phyloP scores from a whole-genome alignment of 2,888 invertebrate genomes.

The Brenthis ino region DNA sequence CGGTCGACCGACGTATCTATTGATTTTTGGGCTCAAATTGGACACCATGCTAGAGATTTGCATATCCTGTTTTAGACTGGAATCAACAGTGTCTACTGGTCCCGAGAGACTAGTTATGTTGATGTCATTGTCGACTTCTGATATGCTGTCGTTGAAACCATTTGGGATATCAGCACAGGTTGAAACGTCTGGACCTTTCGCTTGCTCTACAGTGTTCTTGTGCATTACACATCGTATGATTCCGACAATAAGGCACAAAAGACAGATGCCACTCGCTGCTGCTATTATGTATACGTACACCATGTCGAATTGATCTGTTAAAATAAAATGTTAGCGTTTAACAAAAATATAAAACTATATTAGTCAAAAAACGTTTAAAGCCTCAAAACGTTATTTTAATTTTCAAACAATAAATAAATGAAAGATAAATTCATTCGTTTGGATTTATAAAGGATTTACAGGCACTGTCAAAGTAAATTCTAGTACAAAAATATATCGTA shows the following conservation, averaged over 20 bases:
- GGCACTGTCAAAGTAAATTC: constrained; percentile 16
- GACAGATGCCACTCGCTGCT: constrained; percentile 86
- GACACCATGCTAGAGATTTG: constrained; percentile 70
- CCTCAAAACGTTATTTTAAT: not conserved
- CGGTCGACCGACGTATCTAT: constrained; percentile 75
- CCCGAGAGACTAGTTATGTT: constrained; percentile 86
- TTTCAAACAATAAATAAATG: not conserved
- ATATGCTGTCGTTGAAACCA: constrained; percentile 93
- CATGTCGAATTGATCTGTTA: constrained; percentile 88
- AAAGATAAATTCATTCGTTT: not conserved
- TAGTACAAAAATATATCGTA: constrained; percentile 13
- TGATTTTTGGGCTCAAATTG: constrained; percentile 71
- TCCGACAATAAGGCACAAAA: constrained; percentile 87
- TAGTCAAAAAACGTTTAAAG: no score
- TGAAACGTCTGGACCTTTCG: constrained; percentile 86
- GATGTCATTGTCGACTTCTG: constrained; percentile 91
- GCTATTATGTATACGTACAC: constrained; percentile 92
- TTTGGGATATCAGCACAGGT: constrained; percentile 90
- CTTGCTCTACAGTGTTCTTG: constrained; percentile 84
- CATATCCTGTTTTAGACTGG: constrained; percentile 71
- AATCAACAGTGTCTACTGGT: constrained; percentile 81
- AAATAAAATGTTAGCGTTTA: constrained; percentile 25
- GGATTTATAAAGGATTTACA: constrained; percentile 7
- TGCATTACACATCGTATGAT: constrained; percentile 87
- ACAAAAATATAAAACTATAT: constrained; percentile 6